Conservation (phyloP, 2,888 invertebrate genomes). For the Tetragonula carbonaria region DNA sequence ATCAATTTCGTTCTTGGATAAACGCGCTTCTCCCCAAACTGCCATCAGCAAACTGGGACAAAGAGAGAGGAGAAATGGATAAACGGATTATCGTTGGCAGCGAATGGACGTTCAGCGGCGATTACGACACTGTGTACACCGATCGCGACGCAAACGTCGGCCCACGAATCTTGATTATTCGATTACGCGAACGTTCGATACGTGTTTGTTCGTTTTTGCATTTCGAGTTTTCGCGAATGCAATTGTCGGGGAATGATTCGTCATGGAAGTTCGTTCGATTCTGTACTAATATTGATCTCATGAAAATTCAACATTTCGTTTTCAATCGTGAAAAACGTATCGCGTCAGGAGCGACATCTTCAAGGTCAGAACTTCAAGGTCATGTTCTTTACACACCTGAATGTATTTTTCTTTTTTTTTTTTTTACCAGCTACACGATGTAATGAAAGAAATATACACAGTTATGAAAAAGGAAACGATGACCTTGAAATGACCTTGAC, state of each 20-base stretch:
- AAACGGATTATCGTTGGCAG: slow-evolving; percentile 54
- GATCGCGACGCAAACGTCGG: slow-evolving; percentile 8
- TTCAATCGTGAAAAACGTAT: no score
- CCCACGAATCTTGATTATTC: slow-evolving; percentile 1
- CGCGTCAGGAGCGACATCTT: no score
- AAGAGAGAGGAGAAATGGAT: slow-evolving; percentile 46
- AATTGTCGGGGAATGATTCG: neutral
- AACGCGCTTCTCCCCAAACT: slow-evolving; percentile 39
- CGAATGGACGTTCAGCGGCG: slow-evolving; percentile 43
- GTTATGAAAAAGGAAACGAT: no score
- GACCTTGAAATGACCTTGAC: no score
- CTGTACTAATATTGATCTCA: no score
- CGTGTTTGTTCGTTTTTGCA: neutral
- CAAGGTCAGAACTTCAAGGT: no score
- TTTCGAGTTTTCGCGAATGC: no score
- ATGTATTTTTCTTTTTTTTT: no score
- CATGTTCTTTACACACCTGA: no score
- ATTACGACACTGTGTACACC: slow-evolving; percentile 18
- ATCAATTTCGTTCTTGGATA: slow-evolving; percentile 51
- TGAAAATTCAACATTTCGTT: no score
- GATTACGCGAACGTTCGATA: slow-evolving; percentile 1
- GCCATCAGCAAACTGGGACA: slow-evolving; percentile 35
- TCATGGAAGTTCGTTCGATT: neutral
- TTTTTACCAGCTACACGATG: no score
- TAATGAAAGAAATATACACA: no score